These are phyloP conservation scores for Pelecanus crispus DNA, from an alignment of 2,113 vertebrate species.

Conservation along the genomic window DNA sequence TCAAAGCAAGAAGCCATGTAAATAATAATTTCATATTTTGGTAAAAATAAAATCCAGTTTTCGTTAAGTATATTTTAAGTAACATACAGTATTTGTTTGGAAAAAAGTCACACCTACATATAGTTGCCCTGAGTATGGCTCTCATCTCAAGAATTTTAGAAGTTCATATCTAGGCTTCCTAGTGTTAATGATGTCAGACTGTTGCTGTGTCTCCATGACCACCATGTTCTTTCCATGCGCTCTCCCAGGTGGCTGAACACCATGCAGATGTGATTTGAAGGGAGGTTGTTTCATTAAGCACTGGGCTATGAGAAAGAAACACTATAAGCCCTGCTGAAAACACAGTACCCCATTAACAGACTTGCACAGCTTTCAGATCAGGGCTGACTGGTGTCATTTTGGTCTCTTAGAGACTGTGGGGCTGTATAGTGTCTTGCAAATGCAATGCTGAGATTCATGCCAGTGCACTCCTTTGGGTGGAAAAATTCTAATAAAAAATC, in stretches of 20 bases:
- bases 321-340: background rate
- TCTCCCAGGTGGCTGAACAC: background rate
- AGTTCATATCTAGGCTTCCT: background rate
- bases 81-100: background rate
- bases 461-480: background rate
- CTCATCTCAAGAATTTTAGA: background rate
- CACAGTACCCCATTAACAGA: background rate
- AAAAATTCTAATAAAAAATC: background rate
- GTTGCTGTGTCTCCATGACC: background rate
- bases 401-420: background rate
- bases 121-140: background rate
- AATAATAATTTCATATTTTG: background rate
- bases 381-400: background rate
- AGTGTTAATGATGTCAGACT: background rate
- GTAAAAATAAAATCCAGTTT: background rate
- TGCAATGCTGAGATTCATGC: background rate
- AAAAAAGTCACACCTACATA: fast-evolving
- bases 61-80: background rate
- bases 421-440: background rate
- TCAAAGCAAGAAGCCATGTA: background rate
- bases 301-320: fast-evolving
- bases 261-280: background rate
- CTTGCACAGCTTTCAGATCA: background rate
- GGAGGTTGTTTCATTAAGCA: background rate
- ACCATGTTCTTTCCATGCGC: background rate